phyloP scores from a whole-genome alignment of 2,888 invertebrate species.

The Lamproptera curius region DNA sequence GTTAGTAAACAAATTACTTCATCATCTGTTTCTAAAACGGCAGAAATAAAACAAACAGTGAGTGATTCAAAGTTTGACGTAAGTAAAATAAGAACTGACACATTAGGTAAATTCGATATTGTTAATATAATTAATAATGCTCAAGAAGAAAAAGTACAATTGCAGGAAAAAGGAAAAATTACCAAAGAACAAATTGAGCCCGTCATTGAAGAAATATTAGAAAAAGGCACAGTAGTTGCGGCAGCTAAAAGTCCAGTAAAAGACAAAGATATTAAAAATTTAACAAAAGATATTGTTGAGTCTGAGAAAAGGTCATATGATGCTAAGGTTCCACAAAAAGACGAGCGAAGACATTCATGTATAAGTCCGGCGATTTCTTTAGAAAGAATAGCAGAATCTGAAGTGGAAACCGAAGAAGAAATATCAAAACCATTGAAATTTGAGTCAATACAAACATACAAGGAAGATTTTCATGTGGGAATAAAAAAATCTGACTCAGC shows the following conservation, averaged over 20 bases:
- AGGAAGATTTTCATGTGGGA: constrained; percentile 37
- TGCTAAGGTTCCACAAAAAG: constrained; percentile 66
- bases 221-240: constrained; percentile 60
- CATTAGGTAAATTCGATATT: constrained; percentile 57
- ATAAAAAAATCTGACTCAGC: constrained; percentile 70
- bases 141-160: constrained; percentile 35
- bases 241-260: constrained; percentile 54
- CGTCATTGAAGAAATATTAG: constrained; percentile 65
- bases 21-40: constrained; percentile 1
- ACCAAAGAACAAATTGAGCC: constrained; percentile 66
- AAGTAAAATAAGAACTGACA: constrained; percentile 63
- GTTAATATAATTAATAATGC: constrained; percentile 38
- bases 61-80: constrained; percentile 56
- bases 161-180: constrained; percentile 45
- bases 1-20: constrained; percentile 2
- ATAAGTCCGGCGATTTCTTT: constrained; percentile 69
- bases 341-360: constrained; percentile 68
- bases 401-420: constrained; percentile 67
- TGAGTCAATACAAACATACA: constrained; percentile 19
- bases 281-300: constrained; percentile 59
- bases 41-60: constrained; percentile 25
- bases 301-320: constrained; percentile 66
- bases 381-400: constrained; percentile 70
- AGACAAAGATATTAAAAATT: constrained; percentile 59
- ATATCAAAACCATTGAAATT: constrained; percentile 30